Evolutionary conservation across 2,797 vertebrate genomes (phyloP), one percentile per base, ranked within the genome.

Genomic region (Arctocebus calabarensis): DNA sequence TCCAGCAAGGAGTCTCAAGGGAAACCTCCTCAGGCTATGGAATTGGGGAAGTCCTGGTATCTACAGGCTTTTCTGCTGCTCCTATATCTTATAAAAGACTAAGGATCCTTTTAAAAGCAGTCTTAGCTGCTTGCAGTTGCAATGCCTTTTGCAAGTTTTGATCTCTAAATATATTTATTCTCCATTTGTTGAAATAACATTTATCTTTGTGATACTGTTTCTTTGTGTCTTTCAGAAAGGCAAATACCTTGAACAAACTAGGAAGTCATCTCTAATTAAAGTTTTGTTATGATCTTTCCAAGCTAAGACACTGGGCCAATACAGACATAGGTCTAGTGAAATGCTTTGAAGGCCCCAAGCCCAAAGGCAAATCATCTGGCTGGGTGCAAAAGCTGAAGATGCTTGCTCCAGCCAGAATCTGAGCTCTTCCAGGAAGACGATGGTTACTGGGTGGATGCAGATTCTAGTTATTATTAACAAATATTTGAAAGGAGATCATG

Each of bases 1-100:
- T 98, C 99, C 99, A 99, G 96, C 99, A 99, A 88, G 96, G 97
- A 92, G 98, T 98, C 99, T 99, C 98, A 84, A 99, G 98, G 95
- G 98, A 98, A 96, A 98, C 95, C 88, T 98, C 89, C 84, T 98
- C 93, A 0, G 98, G 98, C 74, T 97, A 97, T 88, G 98, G 98
- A 86, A 97, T 96, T 64, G 97, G 87, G 88, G 55, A 37, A 3
- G 66, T 62, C 96, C 96, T 98, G 83, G 95, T 97, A 92, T 97
- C 98, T 77, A 99, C 97, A 88, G 94, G 98, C 90, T 99, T 98
- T 96, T 98, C 98, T 93, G 98, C 96, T 96, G 96, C 97, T 97
- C 99, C 98, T 93, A 99, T 97, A 97, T 99, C 99, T 98, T 98
- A 98, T 97, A 99, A 98, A 96, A 99, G 98, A 29, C 96, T 88